Base-by-base conservation (phyloP, 92 coral and sea anemone species). In the Porites cylindrica region DNA sequence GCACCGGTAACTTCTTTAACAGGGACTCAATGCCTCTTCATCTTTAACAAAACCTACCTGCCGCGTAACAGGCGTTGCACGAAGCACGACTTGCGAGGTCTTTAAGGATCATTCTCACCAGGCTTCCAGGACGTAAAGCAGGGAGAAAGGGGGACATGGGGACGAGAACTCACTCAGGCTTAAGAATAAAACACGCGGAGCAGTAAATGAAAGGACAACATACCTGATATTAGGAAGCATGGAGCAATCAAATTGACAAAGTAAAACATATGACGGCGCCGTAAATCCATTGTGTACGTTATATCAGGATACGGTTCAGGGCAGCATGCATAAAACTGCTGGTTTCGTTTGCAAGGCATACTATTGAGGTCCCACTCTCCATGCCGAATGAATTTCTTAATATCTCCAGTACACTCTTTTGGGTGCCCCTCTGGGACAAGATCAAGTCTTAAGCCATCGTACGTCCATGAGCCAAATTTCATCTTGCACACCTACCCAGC, bases 391-490 rank as follows among this genome's bases (percentile, higher is more conserved):
- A 93, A 95, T 73, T 95, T 95, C 64, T 90, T 85, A 51, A 85
- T 89, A 75, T 95, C 98, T 11, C 96, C 98, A 6, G 70, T 79
- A 60, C 82, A 67, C 16, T 14, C 4, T 9, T 80, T 85, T 0
- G 86, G 86, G 18, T 51, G 10, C 47, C 18, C 16, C 72, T 95
- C 96, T 2, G 89, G 85, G 59, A 86, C 81, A 11, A 95, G 77
- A 66, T 95, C 94, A 13, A 95, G 94, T 66, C 92, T 91, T n/a
- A 78, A 90, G 63, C 94, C 96, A 69, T 95, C 94, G 69, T 91
- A 95, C 11, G 98, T 95, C 98, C 98, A 95, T 7, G 98, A 95
- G 8, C 98, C 98, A 79, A 95, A 85, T 62, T 94, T 95, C 69
- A 95, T 88, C 16, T 50, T 54, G 75, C 98, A 95, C 60, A 51